phyloP scores from a whole-genome alignment of 2,888 invertebrate genomes.

The Neria commutata region DNA sequence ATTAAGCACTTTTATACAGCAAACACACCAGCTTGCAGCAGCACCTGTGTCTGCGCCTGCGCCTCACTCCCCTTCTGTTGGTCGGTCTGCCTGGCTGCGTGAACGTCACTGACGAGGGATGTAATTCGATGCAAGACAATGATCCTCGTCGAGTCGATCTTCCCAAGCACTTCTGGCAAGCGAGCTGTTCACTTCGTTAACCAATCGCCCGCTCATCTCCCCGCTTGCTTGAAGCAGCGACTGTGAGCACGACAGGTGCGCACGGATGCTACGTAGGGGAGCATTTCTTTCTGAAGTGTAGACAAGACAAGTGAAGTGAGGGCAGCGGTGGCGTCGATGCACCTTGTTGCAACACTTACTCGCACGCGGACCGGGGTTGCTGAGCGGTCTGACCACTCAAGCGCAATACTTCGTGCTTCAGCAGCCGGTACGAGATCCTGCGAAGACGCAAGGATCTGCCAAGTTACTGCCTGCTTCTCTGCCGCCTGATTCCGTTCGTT shows the following conservation, averaged over 20 bases:
- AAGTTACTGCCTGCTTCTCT: background rate
- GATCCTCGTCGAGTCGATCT: background rate
- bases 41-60: too few species aligned
- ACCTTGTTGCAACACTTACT: background rate
- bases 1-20: conserved; percentile 56
- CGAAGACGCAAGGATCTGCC: background rate
- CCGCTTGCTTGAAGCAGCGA: too few species aligned
- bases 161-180: background rate
- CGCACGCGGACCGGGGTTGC: background rate
- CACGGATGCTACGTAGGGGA: background rate
- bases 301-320: too few species aligned
- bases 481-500: background rate
- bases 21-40: conserved; percentile 29
- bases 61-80: background rate
- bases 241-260: background rate
- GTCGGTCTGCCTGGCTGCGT: background rate
- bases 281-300: too few species aligned
- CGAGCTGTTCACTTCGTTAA: background rate
- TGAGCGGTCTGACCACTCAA: background rate
- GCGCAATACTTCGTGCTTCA: background rate
- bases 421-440: background rate
- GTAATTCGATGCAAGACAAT: background rate
- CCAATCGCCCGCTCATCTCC: too few species aligned
- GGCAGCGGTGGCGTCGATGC: background rate
- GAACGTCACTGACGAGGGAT: too few species aligned